Conservation (phyloP, 2,797 vertebrate species). For the Podarcis lilfordi region DNA sequence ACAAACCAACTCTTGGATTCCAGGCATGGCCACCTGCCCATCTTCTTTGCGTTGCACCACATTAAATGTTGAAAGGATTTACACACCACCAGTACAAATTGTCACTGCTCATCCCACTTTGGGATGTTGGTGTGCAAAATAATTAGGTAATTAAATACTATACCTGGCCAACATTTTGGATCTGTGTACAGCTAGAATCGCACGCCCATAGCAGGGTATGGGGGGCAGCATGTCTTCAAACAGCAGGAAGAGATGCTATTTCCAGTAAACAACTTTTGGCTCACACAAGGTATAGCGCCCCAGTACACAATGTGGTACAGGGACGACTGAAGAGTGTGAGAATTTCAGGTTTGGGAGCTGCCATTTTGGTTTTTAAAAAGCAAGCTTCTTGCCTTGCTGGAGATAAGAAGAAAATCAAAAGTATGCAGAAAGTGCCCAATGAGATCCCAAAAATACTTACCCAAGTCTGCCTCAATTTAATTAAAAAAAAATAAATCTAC, state of each 20-base stretch:
- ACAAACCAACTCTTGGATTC: background rate
- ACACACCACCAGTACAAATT: background rate
- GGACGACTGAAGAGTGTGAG: background rate
- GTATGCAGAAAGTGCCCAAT: background rate
- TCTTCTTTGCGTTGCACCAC: too few relatives aligned
- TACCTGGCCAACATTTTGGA: background rate
- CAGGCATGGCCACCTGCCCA: background rate
- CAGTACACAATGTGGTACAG: background rate
- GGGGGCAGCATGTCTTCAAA: background rate
- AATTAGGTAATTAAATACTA: background rate
- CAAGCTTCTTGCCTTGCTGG: background rate
- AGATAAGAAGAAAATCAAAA: background rate
- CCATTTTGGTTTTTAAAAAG: background rate
- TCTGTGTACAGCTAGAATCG: too few relatives aligned
- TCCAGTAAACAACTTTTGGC: too few relatives aligned
- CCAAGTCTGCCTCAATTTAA: too few relatives aligned
- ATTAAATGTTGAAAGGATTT: background rate
- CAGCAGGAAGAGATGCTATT: background rate
- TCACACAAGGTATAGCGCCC: too few relatives aligned
- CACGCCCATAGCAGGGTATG: background rate
- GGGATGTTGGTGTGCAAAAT: background rate
- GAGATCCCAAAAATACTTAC: background rate
- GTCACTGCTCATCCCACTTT: background rate
- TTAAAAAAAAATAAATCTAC: too few relatives aligned
- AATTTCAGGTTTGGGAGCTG: background rate